phyloP scores from a whole-genome alignment of 2,113 vertebrate genomes.

The Sterrhoptilus dennistouni region DNA sequence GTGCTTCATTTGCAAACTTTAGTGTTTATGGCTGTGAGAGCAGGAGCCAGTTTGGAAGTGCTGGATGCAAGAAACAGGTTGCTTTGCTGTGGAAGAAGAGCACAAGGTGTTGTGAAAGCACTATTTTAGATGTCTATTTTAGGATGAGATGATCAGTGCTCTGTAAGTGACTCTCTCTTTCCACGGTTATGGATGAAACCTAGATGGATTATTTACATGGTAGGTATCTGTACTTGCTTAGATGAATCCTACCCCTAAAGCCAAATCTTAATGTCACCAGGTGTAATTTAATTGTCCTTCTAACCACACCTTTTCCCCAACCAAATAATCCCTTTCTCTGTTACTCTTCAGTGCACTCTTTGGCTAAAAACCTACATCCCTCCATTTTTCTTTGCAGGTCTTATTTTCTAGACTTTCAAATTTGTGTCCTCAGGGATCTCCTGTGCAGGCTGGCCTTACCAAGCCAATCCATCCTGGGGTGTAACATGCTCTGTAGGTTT shows the following conservation, averaged over 20 bases:
- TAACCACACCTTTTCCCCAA: background rate
- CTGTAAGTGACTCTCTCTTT: background rate
- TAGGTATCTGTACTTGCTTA: background rate
- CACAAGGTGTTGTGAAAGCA: background rate
- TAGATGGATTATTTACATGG: background rate
- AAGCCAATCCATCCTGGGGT: background rate
- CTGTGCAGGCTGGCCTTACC: background rate
- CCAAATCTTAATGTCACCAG: background rate
- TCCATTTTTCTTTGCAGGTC: background rate
- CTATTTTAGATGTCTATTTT: background rate
- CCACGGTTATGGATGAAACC: background rate
- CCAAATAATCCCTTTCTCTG: background rate
- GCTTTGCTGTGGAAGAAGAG: background rate
- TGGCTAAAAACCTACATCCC: background rate
- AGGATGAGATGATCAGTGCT: background rate
- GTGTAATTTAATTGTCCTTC: background rate
- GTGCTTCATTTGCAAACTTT: background rate
- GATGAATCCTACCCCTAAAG: background rate
- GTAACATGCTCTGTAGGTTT: background rate
- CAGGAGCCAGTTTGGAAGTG: background rate
- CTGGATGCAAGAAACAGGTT: background rate
- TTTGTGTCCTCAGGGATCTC: background rate
- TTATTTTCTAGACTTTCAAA: background rate
- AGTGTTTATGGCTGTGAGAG: background rate
- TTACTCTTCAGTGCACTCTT: background rate